Percentiles rank a stretch among this genome's conserved stretches.
phyloP scores from a whole-genome alignment of 2,888 invertebrate species.

The Leucophora obtusa region DNA sequence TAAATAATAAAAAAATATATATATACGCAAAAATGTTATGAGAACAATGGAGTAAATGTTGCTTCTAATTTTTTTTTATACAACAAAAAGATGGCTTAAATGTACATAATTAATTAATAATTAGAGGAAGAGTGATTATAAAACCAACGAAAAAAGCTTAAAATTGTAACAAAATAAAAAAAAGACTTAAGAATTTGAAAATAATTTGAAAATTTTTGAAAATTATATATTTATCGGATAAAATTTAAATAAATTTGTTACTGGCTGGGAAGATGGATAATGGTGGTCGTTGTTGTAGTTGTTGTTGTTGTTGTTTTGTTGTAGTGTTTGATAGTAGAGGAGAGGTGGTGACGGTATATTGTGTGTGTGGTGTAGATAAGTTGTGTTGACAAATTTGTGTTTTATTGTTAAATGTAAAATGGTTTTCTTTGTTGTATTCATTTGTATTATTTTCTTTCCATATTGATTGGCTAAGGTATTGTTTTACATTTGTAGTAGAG shows the following conservation, averaged over 20 bases:
- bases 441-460: constrained; percentile 2
- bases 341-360: constrained; percentile 35
- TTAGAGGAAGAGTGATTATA: constrained; percentile 31
- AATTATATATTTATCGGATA: neutral
- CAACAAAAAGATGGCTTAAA: constrained; percentile 52
- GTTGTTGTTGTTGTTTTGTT: constrained; percentile 14
- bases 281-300: constrained; percentile 38
- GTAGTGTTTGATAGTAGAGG: constrained; percentile 20
- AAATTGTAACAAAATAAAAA: constrained; percentile 18
- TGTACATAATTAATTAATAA: constrained; percentile 48
- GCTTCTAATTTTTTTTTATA: constrained; percentile 34
- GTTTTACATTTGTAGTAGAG: constrained; percentile 35
- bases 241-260: neutral
- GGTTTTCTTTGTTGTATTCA: constrained; percentile 1
- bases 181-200: constrained; percentile 40
- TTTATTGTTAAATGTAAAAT: constrained; percentile 10
- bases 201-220: constrained; percentile 39
- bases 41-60: constrained; percentile 53
- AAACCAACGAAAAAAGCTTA: constrained; percentile 24
- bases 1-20: constrained; percentile 53
- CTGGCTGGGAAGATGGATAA: neutral
- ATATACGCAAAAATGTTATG: constrained; percentile 38
- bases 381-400: constrained; percentile 37
- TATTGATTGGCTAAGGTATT: constrained; percentile 50
- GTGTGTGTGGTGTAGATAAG: constrained; percentile 20